Percentiles rank a stretch among this genome's conserved stretches.
Evolutionary conservation across 2,113 vertebrate genomes (phyloP).

Genomic region (Tachuris rubrigastra): DNA sequence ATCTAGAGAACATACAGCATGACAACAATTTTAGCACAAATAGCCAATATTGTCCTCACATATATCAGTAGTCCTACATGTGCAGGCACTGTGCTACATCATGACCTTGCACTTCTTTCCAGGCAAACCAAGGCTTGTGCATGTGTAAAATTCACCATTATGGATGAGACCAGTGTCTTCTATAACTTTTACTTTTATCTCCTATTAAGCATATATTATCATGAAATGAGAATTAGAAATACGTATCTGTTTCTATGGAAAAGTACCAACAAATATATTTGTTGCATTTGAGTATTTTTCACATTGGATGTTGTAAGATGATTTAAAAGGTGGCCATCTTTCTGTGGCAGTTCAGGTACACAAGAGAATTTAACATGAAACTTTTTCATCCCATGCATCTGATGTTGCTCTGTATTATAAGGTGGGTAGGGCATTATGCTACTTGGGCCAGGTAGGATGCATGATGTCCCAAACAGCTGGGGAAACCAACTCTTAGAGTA

Average conservation of each 20-base stretch:
- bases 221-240: background rate
- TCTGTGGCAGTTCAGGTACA: background rate
- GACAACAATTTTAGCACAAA: background rate
- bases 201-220: background rate
- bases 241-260: background rate
- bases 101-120: background rate
- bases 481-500: background rate
- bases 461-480: background rate
- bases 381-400: background rate
- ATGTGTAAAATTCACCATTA: background rate
- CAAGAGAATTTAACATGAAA: background rate
- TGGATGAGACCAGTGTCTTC: background rate
- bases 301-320: background rate
- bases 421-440: background rate
- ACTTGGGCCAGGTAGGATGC: background rate
- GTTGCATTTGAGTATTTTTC: background rate
- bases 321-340: background rate
- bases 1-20: accelerated
- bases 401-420: background rate
- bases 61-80: accelerated
- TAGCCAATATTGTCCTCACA: background rate
- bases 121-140: background rate
- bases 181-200: background rate
- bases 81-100: background rate
- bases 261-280: background rate